These are phyloP conservation scores for Astur gentilis DNA, from an alignment of 2,113 vertebrate species.

Conservation along the genomic window DNA sequence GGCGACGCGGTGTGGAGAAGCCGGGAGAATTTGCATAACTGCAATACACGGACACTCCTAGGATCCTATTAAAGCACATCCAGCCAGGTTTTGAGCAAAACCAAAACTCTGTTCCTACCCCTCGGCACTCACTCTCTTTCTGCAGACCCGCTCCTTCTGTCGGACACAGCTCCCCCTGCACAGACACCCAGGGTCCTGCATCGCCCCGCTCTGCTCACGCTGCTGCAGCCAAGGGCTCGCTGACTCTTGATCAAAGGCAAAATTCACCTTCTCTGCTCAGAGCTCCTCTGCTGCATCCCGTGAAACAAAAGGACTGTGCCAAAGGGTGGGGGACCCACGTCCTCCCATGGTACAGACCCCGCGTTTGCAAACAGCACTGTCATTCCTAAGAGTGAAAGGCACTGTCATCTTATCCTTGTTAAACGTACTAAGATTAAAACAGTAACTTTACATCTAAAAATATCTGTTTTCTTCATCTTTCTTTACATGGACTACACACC, in stretches of 20 bases:
- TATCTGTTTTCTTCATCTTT: too few relatives aligned
- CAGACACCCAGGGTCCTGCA: not conserved
- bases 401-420: not conserved
- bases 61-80: accelerated
- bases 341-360: not conserved
- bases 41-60: accelerated
- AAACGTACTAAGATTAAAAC: not conserved
- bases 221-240: not conserved
- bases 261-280: not conserved
- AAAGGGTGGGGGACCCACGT: accelerated
- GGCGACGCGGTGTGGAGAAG: not conserved
- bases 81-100: not conserved
- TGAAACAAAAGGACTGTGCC: accelerated
- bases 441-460: not conserved
- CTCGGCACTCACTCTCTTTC: accelerated
- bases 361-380: not conserved
- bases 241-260: not conserved
- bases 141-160: accelerated
- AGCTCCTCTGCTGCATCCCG: not conserved
- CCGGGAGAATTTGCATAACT: not conserved
- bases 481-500: too few relatives aligned
- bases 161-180: not conserved
- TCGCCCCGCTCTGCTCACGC: accelerated
- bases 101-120: not conserved
- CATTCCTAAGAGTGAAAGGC: not conserved